Conservation (phyloP, 2,113 vertebrate genomes). For the Sisor rabdophorus region DNA sequence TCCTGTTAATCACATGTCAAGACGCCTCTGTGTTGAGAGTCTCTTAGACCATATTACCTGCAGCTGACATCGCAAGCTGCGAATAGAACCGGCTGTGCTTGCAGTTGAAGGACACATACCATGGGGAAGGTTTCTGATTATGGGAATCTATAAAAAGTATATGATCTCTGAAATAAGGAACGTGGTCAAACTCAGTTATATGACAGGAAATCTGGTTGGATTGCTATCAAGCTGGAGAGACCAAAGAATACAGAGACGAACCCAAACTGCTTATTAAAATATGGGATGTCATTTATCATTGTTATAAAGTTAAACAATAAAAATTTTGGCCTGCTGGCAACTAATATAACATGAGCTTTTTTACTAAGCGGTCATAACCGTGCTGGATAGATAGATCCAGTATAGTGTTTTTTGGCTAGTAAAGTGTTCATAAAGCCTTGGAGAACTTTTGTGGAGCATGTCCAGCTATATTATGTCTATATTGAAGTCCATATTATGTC, state of each 20-base stretch:
- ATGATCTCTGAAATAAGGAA: not conserved
- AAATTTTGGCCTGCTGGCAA: not conserved
- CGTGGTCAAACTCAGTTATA: not conserved
- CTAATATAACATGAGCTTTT: conserved; percentile 2
- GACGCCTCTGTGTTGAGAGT: conserved; percentile 41
- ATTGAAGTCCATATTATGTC: too few species aligned
- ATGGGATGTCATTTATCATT: not conserved
- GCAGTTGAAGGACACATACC: conserved; percentile 12
- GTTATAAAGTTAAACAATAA: not conserved
- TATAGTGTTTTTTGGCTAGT: conserved; percentile 8
- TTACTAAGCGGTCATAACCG: conserved; percentile 27
- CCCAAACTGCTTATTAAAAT: not conserved
- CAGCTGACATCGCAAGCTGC: conserved; percentile 37
- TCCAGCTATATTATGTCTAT: conserved; percentile 1
- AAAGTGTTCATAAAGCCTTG: not conserved
- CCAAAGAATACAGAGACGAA: not conserved
- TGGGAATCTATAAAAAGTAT: conserved; percentile 1
- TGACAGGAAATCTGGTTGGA: not conserved
- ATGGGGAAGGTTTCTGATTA: conserved; percentile 1
- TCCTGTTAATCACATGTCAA: conserved; percentile 56
- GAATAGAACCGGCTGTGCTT: conserved; percentile 31
- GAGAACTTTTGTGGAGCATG: not conserved
- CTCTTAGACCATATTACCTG: conserved; percentile 56
- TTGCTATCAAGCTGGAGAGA: not conserved
- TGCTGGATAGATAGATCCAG: conserved; percentile 14